Base-by-base conservation (phyloP, 2,797 vertebrate genomes). In the Sciurus vulgaris region DNA sequence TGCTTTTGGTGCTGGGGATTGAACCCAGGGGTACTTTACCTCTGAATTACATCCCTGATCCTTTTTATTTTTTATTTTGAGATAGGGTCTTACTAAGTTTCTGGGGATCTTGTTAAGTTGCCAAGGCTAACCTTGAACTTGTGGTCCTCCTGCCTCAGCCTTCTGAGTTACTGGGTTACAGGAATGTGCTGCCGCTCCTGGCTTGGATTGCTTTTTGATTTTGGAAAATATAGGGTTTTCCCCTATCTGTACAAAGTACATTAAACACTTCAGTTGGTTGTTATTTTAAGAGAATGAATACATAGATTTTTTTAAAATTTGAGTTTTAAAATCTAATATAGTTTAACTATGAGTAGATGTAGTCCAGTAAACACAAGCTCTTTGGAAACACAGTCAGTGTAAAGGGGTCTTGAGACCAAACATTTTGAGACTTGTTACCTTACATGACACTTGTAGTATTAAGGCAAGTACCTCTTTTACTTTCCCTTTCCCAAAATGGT, bases 251-350 rank as follows among this genome's bases (percentile, higher is more conserved):
- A 76, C 38, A 56, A 69, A 61, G 30, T 86, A 20, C 18, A 22
- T 82, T 30, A 74, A 81, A 28, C 54, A 73, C 51, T n/a, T 73
- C 82, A 10, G 17, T 78, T 86, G 65, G n/a, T 61, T 94, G 14
- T 44, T 74, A 44, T 35, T 83, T 93, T 28, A 82, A 78, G 20
- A 51, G 38, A 82, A 76, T 89, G 79, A 89, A 67, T 59, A 92
- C 41, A 44, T 89, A 67, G 9, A 33, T 81, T 59, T 63, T 96
- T 78, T 81, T 20, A 77, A 86, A 90, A 56, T 49, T 30, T 54
- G 12, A 38, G 24, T 87, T 70, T 87, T 82, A 59, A 44, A 35
- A 47, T 77, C 17, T 95, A 76, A 63, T 90, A 59, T 35, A 44
- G 2, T 38, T 38, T 92, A 76, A 81, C 22, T 90, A 20, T 65